phyloP scores from a whole-genome alignment of 2,113 vertebrate species.

The Nerophis ophidion region DNA sequence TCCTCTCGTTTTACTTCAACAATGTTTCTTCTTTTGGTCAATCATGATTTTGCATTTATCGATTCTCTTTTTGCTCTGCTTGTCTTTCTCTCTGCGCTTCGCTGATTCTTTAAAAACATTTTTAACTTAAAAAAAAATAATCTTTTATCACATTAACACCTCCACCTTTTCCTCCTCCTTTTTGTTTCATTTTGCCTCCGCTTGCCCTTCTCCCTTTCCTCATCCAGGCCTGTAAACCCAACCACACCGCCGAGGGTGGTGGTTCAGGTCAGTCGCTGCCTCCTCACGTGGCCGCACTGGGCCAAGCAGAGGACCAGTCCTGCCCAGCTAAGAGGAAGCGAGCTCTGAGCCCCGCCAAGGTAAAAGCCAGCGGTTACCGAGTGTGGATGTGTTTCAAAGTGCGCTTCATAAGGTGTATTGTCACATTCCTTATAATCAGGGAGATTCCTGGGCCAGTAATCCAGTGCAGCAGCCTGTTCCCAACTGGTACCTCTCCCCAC shows the following conservation, averaged over 20 bases:
- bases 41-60: not conserved
- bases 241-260: conserved; percentile 91
- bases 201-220: conserved; percentile 10
- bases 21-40: not conserved
- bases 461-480: conserved; percentile 87
- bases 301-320: conserved; percentile 91
- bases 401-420: too few relatives aligned
- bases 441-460: conserved; percentile 87
- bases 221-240: conserved; percentile 94
- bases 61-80: not conserved
- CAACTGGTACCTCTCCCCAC: conserved; percentile 92
- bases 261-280: conserved; percentile 58
- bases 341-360: conserved; percentile 94
- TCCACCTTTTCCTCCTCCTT: not conserved
- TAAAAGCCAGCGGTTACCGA: conserved; percentile 50
- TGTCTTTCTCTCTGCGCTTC: not conserved
- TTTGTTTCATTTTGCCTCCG: conserved; percentile 22
- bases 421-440: conserved; percentile 61
- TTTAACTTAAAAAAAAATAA: not conserved
- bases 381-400: not conserved
- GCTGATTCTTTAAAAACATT: not conserved
- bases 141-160: conserved; percentile 10
- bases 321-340: conserved; percentile 98
- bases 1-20: not conserved
- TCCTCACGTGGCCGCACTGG: conserved; percentile 75